Conservation (phyloP, 2,113 vertebrate species). For the Phodopus roborovskii region DNA sequence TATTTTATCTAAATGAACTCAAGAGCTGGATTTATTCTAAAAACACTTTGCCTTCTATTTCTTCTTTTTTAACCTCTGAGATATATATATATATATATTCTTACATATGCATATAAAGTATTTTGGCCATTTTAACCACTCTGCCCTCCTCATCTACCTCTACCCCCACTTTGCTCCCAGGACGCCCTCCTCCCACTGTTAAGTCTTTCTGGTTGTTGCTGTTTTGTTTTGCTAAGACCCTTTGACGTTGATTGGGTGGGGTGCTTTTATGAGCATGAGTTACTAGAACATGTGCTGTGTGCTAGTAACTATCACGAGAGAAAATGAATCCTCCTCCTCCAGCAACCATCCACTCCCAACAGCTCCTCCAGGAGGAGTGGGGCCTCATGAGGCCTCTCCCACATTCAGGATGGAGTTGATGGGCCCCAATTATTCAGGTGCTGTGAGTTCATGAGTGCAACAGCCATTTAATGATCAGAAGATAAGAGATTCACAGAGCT, state of each 20-base stretch:
- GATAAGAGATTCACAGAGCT: background rate
- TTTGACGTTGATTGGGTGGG: too few relatives aligned
- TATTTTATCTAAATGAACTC: constrained; percentile 43
- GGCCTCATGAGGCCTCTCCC: background rate
- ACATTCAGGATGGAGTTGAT: background rate
- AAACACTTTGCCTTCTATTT: background rate
- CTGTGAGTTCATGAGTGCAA: background rate
- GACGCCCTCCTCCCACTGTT: background rate
- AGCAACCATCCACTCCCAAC: background rate
- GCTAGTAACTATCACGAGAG: too few relatives aligned
- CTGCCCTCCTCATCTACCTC: background rate
- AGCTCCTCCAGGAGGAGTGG: background rate
- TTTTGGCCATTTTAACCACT: background rate
- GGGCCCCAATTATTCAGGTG: too few relatives aligned
- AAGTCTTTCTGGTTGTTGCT: background rate
- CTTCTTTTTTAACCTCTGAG: background rate
- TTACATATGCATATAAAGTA: background rate
- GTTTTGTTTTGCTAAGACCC: background rate
- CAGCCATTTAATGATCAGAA: too few relatives aligned
- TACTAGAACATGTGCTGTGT: too few relatives aligned
- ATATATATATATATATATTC: too few relatives aligned
- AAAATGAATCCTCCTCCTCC: background rate
- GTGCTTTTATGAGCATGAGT: background rate
- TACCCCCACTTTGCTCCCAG: background rate
- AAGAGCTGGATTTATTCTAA: background rate